These are phyloP conservation scores for Eleutherodactylus coqui DNA, from an alignment of 2,797 vertebrate genomes.

Conservation along the genomic window DNA sequence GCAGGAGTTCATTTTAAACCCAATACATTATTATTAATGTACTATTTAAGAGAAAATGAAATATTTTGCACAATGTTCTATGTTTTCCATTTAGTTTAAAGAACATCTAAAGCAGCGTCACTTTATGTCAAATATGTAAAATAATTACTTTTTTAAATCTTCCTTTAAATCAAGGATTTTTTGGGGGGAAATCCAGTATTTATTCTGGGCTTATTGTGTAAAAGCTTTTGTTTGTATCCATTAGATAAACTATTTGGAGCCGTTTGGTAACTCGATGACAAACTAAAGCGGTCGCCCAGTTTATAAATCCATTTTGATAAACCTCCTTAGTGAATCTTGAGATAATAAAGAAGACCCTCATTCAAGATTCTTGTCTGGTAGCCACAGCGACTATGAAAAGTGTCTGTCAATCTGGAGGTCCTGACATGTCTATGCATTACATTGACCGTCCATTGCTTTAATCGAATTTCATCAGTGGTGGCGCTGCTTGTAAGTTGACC, in stretches of 20 bases:
- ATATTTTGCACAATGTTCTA: conserved; percentile 8
- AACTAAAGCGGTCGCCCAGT: background rate
- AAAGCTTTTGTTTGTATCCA: background rate
- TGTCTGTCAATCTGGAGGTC: background rate
- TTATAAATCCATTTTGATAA: background rate
- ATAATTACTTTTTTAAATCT: background rate
- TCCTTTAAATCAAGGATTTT: background rate
- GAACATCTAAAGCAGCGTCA: background rate
- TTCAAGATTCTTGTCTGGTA: background rate
- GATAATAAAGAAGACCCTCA: background rate
- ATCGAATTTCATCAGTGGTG: background rate
- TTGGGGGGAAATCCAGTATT: background rate
- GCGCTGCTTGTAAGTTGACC: no score
- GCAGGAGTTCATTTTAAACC: conserved; percentile 41
- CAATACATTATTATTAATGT: conserved; percentile 44
- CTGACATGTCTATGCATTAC: background rate
- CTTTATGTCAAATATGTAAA: background rate
- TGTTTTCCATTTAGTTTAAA: conserved; percentile 10
- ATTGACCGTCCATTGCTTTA: background rate
- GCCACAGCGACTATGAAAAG: background rate
- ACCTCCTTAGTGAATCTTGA: no score
- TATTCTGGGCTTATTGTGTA: background rate
- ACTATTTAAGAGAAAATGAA: conserved; percentile 23
- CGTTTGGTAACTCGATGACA: background rate
- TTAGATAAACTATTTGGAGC: background rate